These are phyloP conservation scores for Enteromius afrohamiltoni DNA, from an alignment of 2,797 vertebrate genomes.

Conservation along the genomic window DNA sequence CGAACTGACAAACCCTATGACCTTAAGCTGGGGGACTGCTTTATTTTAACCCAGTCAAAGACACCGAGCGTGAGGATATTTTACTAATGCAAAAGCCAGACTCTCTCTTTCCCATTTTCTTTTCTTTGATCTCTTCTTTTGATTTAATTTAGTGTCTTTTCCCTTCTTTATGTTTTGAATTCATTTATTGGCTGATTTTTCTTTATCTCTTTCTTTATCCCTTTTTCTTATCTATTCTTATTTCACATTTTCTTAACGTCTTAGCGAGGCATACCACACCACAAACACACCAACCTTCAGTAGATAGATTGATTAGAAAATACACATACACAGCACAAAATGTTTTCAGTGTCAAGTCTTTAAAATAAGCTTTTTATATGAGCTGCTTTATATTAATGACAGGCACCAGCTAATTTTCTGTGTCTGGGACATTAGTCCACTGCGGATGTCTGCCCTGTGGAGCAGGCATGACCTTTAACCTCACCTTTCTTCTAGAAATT, in stretches of 20 bases:
- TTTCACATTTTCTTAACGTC: not conserved
- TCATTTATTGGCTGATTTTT: conserved; percentile 2
- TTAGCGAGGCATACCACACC: conserved; percentile 5
- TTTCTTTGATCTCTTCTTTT: conserved; percentile 7
- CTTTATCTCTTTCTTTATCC: not conserved
- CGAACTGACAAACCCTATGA: conserved; percentile 86
- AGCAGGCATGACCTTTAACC: conserved; percentile 74
- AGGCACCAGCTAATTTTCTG: conserved; percentile 72
- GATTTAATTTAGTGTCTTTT: not conserved
- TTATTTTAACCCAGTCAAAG: conserved; percentile 70
- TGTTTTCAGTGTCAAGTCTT: conserved; percentile 62
- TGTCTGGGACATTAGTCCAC: conserved; percentile 80
- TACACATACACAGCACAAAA: conserved; percentile 12
- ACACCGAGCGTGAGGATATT: conserved; percentile 69
- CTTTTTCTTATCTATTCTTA: not conserved
- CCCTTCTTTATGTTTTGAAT: not conserved
- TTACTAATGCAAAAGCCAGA: conserved; percentile 71
- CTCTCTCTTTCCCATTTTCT: not conserved
- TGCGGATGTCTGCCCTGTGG: conserved; percentile 85
- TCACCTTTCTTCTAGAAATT: conserved; percentile 54
- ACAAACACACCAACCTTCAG: conserved; percentile 10
- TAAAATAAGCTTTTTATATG: conserved; percentile 69
- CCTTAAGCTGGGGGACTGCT: conserved; percentile 79
- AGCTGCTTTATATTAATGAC: conserved; percentile 73
- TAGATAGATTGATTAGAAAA: not conserved